These are phyloP conservation scores for Cyrtorhinus lividipennis DNA, from an alignment of 1,140 invertebrate species.

Conservation along the genomic window DNA sequence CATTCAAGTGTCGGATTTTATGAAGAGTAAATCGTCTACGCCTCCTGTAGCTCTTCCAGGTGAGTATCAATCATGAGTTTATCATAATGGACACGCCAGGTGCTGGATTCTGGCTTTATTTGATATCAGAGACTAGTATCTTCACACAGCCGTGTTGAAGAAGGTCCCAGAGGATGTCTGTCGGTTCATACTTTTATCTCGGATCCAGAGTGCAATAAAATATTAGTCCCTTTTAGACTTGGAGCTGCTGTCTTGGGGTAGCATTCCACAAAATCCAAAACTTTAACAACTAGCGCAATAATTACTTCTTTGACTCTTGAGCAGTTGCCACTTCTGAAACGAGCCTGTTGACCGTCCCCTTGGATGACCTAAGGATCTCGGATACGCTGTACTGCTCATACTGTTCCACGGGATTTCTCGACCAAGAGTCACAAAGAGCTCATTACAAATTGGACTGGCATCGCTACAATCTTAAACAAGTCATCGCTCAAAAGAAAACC, in stretches of 20 bases:
- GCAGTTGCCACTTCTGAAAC: constrained; percentile 23
- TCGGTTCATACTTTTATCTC: no score
- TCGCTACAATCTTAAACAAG: constrained; percentile 89
- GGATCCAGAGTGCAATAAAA: no score
- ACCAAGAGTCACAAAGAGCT: constrained; percentile 46
- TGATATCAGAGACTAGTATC: no score
- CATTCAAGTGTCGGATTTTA: constrained; percentile 42
- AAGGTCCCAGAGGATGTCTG: no score
- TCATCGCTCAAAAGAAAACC: constrained; percentile 69
- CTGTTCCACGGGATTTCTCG: constrained; percentile 36
- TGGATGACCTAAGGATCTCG: constrained; percentile 33
- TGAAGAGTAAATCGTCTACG: constrained; percentile 37
- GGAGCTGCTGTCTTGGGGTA: no score
- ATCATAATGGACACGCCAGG: no score
- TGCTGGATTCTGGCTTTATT: no score
- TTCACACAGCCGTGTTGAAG: no score
- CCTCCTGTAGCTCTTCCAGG: constrained; percentile 25
- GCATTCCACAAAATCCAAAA: no score
- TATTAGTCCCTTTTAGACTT: no score
- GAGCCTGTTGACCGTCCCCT: constrained; percentile 19
- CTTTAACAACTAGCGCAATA: no score
- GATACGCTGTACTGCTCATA: constrained; percentile 39
- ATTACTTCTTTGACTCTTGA: no score
- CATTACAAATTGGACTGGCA: constrained; percentile 93
- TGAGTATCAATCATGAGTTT: neutral